Conservation (phyloP, 2,797 vertebrate genomes). For the Sorex maritimensis region DNA sequence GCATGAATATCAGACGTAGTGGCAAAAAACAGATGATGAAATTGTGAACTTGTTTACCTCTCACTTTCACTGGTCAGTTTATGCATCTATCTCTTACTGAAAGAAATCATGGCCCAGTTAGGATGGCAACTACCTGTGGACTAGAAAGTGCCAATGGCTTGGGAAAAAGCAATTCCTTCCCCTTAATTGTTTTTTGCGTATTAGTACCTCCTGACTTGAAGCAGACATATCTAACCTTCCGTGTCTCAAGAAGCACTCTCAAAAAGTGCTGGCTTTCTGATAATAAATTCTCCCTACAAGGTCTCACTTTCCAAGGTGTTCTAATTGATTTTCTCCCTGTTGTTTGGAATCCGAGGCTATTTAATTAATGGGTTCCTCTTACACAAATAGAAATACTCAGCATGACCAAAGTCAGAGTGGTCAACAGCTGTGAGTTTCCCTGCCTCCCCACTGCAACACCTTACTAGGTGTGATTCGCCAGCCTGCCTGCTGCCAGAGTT, state of each 20-base stretch:
- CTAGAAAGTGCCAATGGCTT: constrained; percentile 43
- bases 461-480: constrained; percentile 38
- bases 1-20: constrained; percentile 52
- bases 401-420: constrained; percentile 74
- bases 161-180: constrained; percentile 40
- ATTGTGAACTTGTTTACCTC: constrained; percentile 8
- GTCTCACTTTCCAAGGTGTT: constrained; percentile 73
- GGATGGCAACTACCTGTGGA: constrained; percentile 26
- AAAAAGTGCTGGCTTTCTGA: constrained; percentile 63
- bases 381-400: constrained; percentile 81
- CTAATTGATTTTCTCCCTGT: constrained; percentile 78
- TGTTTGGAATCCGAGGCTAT: constrained; percentile 80
- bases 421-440: constrained; percentile 52
- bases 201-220: constrained; percentile 62
- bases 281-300: constrained; percentile 76
- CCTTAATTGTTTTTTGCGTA: constrained; percentile 12
- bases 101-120: constrained; percentile 55
- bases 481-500: background rate
- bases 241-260: constrained; percentile 23
- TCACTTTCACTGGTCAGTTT: constrained; percentile 36
- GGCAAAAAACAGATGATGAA: constrained; percentile 62
- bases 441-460: constrained; percentile 10
- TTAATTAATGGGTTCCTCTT: constrained; percentile 82
- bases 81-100: constrained; percentile 49
- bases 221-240: constrained; percentile 56